Base-by-base conservation (phyloP, 2,888 invertebrate genomes). In the Acleris holmiana region DNA sequence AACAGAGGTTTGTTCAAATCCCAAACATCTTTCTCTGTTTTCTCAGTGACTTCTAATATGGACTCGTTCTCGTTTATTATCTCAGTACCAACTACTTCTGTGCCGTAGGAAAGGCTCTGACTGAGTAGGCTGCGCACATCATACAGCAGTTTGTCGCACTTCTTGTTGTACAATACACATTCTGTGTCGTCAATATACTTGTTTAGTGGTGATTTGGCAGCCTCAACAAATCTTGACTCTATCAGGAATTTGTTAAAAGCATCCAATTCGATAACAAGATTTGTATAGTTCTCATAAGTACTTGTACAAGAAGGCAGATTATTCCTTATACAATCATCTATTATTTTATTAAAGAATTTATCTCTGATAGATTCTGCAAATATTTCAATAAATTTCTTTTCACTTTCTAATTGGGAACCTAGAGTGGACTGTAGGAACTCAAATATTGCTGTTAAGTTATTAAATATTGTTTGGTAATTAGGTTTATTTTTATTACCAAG, bases 341-440 rank as follows among this genome's bases (percentile, higher is more conserved):
- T 89, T 7, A 93, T 84, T 77, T 86, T 90, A 55, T 80, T 80
- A 19, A 91, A 93, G 71, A 93, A 93, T 61, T 86, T 88, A 0
- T 86, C 78, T 29, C 82, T 74, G 2, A 88, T 84, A 1, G 83
- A 85, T 46, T 90, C 86, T 0, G 89, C 85, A 67, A 93, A 88
- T 0, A 90, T 80, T 73, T 86, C 84, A 41, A 92, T 86, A 46
- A 93, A 92, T 23, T 85, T 84, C 62, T 82, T 78, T 18, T 86
- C 85, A 59, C 79, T 77, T 57, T 90, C 86, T 75, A 93, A 86
- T 48, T 86, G 85, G 0, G 84, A 82, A 0, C 91, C 91, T 2
- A 93, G 73, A 0, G 90, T 90, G 13, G 89, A 86, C 51, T 91
- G 86, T 0, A 93, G 73, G 65, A 92, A 93, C 68, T 92, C 93